Evolutionary conservation across 2,113 vertebrate genomes (phyloP).

Genomic region (Tor tambroides): DNA sequence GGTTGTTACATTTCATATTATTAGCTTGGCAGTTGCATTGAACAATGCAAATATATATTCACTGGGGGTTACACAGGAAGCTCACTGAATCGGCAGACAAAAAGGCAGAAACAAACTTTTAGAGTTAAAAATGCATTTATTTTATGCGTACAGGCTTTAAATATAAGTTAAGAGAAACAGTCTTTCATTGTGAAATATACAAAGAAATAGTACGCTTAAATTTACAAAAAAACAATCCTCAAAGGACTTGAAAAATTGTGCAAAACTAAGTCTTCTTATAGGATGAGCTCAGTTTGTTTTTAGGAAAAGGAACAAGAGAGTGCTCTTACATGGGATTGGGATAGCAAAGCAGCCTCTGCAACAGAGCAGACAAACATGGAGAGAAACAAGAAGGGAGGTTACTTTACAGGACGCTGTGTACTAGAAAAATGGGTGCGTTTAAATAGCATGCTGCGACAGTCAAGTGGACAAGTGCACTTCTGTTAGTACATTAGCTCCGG

Average conservation of each 20-base stretch:
- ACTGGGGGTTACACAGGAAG: constrained; percentile 4
- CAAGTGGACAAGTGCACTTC: not conserved
- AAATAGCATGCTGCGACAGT: constrained; percentile 11
- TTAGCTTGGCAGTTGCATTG: not conserved
- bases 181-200: constrained; percentile 79
- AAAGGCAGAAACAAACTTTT: constrained; percentile 82
- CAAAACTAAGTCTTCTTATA: constrained; percentile 57
- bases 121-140: constrained; percentile 86
- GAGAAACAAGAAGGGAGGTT: constrained; percentile 54
- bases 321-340: constrained; percentile 80
- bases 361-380: constrained; percentile 81
- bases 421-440: not conserved
- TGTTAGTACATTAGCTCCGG: constrained; percentile 26
- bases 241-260: constrained; percentile 46
- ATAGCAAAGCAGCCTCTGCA: constrained; percentile 83
- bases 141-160: constrained; percentile 86
- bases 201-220: constrained; percentile 73
- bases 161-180: constrained; percentile 86
- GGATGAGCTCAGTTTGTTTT: constrained; percentile 60
- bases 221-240: constrained; percentile 33
- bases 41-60: not conserved
- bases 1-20: not conserved
- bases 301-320: constrained; percentile 74
- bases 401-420: not conserved
- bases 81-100: constrained; percentile 64